Base-by-base conservation (phyloP, 2,797 vertebrate genomes). In the Mus spretus region DNA sequence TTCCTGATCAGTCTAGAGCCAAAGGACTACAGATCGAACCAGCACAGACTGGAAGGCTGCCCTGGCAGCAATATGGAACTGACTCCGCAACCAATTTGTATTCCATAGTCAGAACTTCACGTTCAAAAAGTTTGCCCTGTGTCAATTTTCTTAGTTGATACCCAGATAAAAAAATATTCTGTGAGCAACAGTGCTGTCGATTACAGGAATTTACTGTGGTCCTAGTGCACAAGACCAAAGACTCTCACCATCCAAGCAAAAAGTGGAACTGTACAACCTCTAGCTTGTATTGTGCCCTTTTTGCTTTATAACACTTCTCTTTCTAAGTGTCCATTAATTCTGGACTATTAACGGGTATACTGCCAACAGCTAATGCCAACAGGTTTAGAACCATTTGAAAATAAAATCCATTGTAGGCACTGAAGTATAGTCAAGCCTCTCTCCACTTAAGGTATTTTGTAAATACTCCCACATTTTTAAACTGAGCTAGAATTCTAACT, bases 61-160 rank as follows among this genome's bases (percentile, higher is more conserved):
- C 44, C 55, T 79, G 89, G 93, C 72, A 65, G 77, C 72, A 78
- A 80, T 79, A 93, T 50, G 59, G 37, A 89, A 67, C 26, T 11
- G 57, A 85, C 93, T 94, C 83, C 37, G 53, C 17, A 70, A 85
- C 57, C 7, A 44, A 40, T 88, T n/a, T 53, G 77, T 91, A 50
- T 83, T 90, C 59, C 10, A 40, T 89, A 20, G 70, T 89, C 77
- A 89, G 67, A 93, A 91, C 63, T 65, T 91, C 96, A 86, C 47
- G 84, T 90, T 92, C 34, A 82, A 93, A 95, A 67, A 44, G 19
- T 94, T 88, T 50, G 31, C 12, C 61, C 34, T 82, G 89, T 87
- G 89, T 85, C 89, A 89, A 83, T 93, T 84, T 55, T 50, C 59
- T 92, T 72, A 81, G 57, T 24, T 96, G 79, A 81, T 91, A 88